A percentile compares a stretch with the other conserved stretches of the same genome.
phyloP scores from a whole-genome alignment of 2,113 vertebrate species.

The Thryonomys swinderianus region DNA sequence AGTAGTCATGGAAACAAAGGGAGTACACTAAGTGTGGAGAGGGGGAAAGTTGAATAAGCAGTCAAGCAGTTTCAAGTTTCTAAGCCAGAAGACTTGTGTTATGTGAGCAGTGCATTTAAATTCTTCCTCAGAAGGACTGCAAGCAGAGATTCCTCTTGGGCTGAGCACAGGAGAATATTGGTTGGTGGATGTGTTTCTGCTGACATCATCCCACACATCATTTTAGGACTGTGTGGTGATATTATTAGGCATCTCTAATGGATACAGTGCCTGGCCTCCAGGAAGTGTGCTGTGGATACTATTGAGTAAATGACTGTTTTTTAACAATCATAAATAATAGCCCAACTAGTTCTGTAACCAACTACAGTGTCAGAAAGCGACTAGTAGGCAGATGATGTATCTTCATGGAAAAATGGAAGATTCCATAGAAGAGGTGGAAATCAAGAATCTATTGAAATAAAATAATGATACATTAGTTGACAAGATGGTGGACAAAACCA shows the following conservation, averaged over 20 bases:
- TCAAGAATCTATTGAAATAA: conserved; percentile 25
- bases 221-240: conserved; percentile 1
- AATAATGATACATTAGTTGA: neutral
- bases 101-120: conserved; percentile 56
- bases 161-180: neutral
- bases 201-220: conserved; percentile 36
- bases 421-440: neutral
- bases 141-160: conserved; percentile 63
- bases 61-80: conserved; percentile 64
- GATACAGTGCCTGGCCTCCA: conserved; percentile 5
- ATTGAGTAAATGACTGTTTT: conserved; percentile 13
- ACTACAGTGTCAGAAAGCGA: conserved; percentile 33
- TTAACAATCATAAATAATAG: conserved; percentile 42
- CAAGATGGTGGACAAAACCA: neutral
- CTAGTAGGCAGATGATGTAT: neutral
- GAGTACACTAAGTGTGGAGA: conserved; percentile 47
- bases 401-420: conserved; percentile 3
- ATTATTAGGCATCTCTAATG: neutral
- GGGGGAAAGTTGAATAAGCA: conserved; percentile 58
- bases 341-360: neutral
- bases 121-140: conserved; percentile 57
- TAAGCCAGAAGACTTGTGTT: conserved; percentile 54
- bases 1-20: conserved; percentile 46
- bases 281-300: conserved; percentile 6
- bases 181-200: neutral